Percentiles rank a stretch among this genome's conserved stretches.
These are phyloP conservation scores for Megaleporinus macrocephalus DNA, from an alignment of 2,113 vertebrate genomes.

Conservation along the genomic window DNA sequence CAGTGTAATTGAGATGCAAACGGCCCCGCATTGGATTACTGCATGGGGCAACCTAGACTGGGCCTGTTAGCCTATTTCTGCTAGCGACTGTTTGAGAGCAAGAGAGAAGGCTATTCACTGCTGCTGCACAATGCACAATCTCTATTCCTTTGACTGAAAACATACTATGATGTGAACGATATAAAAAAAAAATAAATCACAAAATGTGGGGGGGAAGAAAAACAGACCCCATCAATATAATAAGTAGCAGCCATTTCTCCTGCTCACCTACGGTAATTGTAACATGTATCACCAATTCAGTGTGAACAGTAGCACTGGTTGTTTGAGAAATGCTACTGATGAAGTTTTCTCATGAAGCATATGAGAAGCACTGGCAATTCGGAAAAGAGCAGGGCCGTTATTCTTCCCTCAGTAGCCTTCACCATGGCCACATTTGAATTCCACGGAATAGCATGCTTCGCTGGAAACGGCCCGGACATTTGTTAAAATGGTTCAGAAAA, in stretches of 20 bases:
- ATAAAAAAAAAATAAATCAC: no score
- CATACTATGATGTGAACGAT: no score
- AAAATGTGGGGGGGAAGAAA: neutral
- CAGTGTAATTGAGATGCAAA: conserved; percentile 78
- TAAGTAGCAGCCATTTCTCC: neutral
- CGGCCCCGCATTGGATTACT: conserved; percentile 68
- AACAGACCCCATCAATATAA: neutral
- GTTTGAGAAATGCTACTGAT: neutral
- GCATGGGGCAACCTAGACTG: conserved; percentile 1
- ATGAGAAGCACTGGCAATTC: conserved; percentile 1
- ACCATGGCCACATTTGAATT: neutral
- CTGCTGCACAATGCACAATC: conserved; percentile 2
- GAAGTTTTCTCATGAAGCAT: neutral
- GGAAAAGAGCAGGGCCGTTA: neutral
- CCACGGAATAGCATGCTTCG: neutral
- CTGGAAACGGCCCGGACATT: conserved; percentile 1
- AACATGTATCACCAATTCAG: neutral
- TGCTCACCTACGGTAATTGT: neutral
- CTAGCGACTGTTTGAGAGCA: conserved; percentile 2
- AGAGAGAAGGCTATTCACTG: conserved; percentile 17
- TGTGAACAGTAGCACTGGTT: neutral
- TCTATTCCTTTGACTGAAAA: conserved; percentile 9
- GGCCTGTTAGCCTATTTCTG: conserved; percentile 15
- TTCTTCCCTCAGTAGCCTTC: neutral
- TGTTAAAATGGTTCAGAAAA: conserved; percentile 22